Evolutionary conservation across 2,113 vertebrate species (phyloP).

Genomic region (Donacobius atricapilla): DNA sequence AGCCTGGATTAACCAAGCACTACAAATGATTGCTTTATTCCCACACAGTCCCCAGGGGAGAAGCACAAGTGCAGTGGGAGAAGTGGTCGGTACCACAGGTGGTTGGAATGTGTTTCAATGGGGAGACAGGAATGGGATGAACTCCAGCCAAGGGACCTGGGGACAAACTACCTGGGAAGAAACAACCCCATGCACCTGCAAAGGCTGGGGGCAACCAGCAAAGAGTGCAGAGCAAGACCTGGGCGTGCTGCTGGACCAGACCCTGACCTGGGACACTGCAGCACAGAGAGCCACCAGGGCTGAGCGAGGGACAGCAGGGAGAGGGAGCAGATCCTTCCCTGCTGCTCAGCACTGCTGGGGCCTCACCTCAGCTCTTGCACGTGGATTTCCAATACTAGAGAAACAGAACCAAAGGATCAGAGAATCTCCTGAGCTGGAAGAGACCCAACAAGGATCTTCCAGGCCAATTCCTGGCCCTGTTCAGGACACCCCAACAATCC

Average conservation of each 20-base stretch:
- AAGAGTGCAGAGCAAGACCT: background rate
- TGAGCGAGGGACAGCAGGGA: background rate
- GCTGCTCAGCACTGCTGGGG: background rate
- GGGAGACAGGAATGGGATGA: background rate
- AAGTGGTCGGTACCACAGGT: background rate
- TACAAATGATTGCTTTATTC: background rate
- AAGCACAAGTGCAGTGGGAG: background rate
- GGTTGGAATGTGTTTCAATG: background rate
- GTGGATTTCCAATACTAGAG: rapidly evolving
- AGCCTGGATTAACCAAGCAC: background rate
- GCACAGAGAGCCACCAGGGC: background rate
- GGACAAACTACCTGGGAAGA: background rate
- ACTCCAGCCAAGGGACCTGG: background rate
- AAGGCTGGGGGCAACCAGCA: background rate
- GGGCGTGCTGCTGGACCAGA: background rate
- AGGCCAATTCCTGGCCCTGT: background rate
- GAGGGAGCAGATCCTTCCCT: background rate
- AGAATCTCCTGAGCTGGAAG: background rate
- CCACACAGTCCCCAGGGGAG: background rate
- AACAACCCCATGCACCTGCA: rapidly evolving
- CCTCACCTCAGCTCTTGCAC: background rate
- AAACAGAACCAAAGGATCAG: background rate
- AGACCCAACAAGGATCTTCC: background rate
- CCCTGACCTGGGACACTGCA: background rate
- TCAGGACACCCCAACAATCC: background rate